Base-by-base conservation (phyloP, 1,140 invertebrate genomes). In the Steinernema feltiae region DNA sequence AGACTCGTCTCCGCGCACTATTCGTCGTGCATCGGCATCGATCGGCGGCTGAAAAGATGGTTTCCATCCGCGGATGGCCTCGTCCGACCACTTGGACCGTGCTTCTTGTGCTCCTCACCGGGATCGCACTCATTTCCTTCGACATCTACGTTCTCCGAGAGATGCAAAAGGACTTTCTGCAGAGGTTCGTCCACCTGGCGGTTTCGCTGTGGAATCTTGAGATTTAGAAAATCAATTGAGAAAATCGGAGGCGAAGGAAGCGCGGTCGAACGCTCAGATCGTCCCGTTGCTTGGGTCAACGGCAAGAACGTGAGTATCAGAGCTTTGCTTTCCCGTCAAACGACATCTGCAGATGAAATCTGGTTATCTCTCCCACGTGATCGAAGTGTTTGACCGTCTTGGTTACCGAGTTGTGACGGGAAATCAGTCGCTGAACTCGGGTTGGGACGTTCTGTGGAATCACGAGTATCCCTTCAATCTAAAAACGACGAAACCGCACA, bases 391-490 rank as follows among this genome's bases (percentile, higher is more conserved):
- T 73, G 87, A 91, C 3, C 87, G 90, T 80, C 86, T 93, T 7
- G 93, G 93, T 0, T 76, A 76, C 71, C 29, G 27, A 0, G 30
- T 48, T n/a, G 35, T 46, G 1, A 41, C 48, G 21, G 71, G 71
- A 18, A 72, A 69, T 31, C 48, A 70, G 12, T 29, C 32, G 24
- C 35, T 75, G 71, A 87, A 90, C 74, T 89, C 89, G 15, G 88
- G 91, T n/a, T 97, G 94, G 93, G 90, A 92, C 84, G 87, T 97
- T 1, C 85, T 97, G 1, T 98, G 95, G 95, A 91, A 93, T 0
- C 93, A 96, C 87, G 93, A 95, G 83, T 97, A 94, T 87, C 94
- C 94, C 1, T 97, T 95, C 84, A 88, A 89, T 48, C 87, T 86
- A 0, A 69, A 69, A 18, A 32, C 30, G 27, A 76, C 73, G 30